Base-by-base conservation (phyloP, 2,797 vertebrate species). In the Premnoplex brunnescens region DNA sequence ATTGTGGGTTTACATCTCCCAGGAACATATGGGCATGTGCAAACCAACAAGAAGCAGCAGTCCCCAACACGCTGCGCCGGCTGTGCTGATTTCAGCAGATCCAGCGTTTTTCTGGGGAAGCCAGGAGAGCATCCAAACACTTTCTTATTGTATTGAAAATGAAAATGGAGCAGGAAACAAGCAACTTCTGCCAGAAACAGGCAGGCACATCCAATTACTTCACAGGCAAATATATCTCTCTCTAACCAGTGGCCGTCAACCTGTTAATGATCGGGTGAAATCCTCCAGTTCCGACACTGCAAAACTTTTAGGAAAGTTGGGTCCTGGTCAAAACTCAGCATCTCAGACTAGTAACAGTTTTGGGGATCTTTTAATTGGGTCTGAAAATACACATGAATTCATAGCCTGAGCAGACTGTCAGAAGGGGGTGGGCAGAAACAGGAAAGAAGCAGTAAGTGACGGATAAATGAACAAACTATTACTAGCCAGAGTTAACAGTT, bases 401-500 rank as follows among this genome's bases (percentile, higher is more conserved):
- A 46, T 22, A 77, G 24, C 8, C 54, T 51, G 43, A 15, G 2
- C 62, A 46, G 49, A 7, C 67, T 79, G 27, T 23, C 0, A 0
- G 52, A 75, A 58, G 30, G 9, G 15, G 20, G 12, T 77, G 46
- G 30, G 24, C 5, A 8, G 66, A 95, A 92, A 84, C 43, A 1
- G 9, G 58, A 66, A 94, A 88, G 79, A 66, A 89, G 43, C 36
- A 51, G 60, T 43, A 52, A 59, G 12, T 62, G 71, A 83, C 59
- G 83, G 88, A 87, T 66, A 84, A 48, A 73, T 64, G 95, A 94
- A 94, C 84, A 88, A 97, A 96, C 94, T 68, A 62, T 94, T 96
- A 95, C 96, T 95, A 95, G 90, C 71, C 88, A 74, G 96, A 96
- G 92, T 94, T 97, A 97, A 97, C 94, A 95, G 96, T 97, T 98